Percentiles rank a stretch among this genome's conserved stretches.
Conservation (phyloP, 2,888 invertebrate genomes). For the Heteropelma amictum region DNA sequence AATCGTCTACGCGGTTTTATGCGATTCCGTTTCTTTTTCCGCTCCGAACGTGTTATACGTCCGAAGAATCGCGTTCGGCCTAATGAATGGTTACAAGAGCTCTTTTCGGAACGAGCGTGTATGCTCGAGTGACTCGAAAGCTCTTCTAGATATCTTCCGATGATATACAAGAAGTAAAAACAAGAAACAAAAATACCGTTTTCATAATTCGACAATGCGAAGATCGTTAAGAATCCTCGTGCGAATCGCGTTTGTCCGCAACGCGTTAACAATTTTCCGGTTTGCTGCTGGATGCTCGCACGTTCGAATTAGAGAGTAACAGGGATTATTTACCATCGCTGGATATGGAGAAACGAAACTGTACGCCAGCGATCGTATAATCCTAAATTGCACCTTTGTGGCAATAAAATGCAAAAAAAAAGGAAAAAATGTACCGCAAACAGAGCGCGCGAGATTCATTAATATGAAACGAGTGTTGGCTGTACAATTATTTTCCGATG, state of each 20-base stretch:
- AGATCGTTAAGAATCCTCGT: no score
- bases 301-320: no score
- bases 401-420: no score
- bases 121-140: constrained; percentile 18
- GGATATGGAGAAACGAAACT: no score
- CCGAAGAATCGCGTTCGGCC: no score
- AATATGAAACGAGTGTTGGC: neutral
- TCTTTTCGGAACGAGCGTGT: constrained; percentile 14
- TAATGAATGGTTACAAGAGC: constrained; percentile 50
- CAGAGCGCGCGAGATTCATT: constrained; percentile 1
- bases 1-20: constrained; percentile 16
- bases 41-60: constrained; percentile 33
- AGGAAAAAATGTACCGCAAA: constrained; percentile 2
- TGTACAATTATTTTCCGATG: constrained; percentile 16
- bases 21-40: constrained; percentile 24
- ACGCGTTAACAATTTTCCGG: no score
- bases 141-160: constrained; percentile 15
- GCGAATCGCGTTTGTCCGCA: no score
- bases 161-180: neutral
- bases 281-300: no score
- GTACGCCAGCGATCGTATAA: no score
- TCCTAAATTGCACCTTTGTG: no score
- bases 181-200: neutral
- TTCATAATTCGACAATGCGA: neutral
- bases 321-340: no score